Conservation (phyloP, 2,888 invertebrate genomes). For the Macaria liturata region DNA sequence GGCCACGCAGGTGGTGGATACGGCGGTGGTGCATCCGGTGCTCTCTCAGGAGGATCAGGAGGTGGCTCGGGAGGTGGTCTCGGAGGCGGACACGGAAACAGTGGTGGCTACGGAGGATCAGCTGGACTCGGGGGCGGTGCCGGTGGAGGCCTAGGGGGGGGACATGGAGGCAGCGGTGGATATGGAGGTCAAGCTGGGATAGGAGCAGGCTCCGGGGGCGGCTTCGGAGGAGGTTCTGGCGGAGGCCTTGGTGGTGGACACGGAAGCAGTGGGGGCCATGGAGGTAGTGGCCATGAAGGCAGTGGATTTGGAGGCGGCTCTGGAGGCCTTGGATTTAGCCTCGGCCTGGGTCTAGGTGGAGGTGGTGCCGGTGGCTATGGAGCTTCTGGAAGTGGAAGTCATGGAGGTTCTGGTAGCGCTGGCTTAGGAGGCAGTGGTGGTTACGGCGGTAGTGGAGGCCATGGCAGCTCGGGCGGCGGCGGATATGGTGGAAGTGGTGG, state of each 20-base stretch:
- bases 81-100: background rate
- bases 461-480: conserved; percentile 29
- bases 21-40: conserved; percentile 13
- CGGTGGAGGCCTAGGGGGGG: background rate
- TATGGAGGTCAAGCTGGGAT: conserved; percentile 26
- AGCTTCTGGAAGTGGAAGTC: conserved; percentile 31
- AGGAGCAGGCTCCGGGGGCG: conserved; percentile 31
- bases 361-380: conserved; percentile 38
- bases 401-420: conserved; percentile 34
- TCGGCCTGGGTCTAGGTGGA: conserved; percentile 27
- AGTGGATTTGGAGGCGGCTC: conserved; percentile 32
- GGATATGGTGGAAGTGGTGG: conserved; percentile 36
- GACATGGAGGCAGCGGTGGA: conserved; percentile 37
- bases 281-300: conserved; percentile 28
- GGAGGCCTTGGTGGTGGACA: conserved; percentile 49
- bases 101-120: background rate
- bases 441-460: conserved; percentile 36
- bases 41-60: background rate
- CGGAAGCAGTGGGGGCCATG: conserved; percentile 14
- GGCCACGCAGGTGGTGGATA: conserved; percentile 1
- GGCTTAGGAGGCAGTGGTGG: conserved; percentile 36
- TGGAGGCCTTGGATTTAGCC: conserved; percentile 13
- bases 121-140: background rate
- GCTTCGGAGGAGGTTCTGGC: conserved; percentile 42
- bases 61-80: background rate